phyloP scores from a whole-genome alignment of 1,140 invertebrate species.

The Oryctes rhinoceros region DNA sequence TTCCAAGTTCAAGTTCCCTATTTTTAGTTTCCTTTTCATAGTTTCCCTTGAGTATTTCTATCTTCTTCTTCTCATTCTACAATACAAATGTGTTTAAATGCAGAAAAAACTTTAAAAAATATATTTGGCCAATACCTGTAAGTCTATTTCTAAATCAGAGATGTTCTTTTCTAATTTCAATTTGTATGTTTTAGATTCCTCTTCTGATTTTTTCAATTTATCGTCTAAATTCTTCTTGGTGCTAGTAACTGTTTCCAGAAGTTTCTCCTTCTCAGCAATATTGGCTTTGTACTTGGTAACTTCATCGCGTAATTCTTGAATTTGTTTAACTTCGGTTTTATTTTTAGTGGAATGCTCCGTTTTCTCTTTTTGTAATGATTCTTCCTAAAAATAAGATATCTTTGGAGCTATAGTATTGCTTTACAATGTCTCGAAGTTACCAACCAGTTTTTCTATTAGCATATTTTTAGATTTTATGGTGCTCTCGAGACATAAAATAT shows the following conservation, averaged over 20 bases:
- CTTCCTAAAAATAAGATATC: slow-evolving; percentile 49
- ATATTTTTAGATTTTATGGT: slow-evolving; percentile 67
- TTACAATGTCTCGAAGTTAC: slow-evolving; percentile 4
- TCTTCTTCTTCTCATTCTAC: slow-evolving; percentile 70
- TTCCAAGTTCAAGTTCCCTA: slow-evolving; percentile 72
- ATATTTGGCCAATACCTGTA: slow-evolving; percentile 53
- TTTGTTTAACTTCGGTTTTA: slow-evolving; percentile 45
- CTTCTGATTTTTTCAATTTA: slow-evolving; percentile 65
- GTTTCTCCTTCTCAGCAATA: slow-evolving; percentile 64
- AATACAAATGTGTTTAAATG: neutral
- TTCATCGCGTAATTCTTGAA: slow-evolving; percentile 60
- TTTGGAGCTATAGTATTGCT: neutral
- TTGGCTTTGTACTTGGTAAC: slow-evolving; percentile 64
- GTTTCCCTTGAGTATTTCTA: slow-evolving; percentile 69
- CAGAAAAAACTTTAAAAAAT: slow-evolving; percentile 59
- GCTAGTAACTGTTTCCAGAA: slow-evolving; percentile 72
- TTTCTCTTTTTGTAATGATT: slow-evolving; percentile 52
- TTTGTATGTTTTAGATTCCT: slow-evolving; percentile 65
- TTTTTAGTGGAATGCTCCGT: slow-evolving; percentile 34
- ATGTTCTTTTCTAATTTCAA: slow-evolving; percentile 68
- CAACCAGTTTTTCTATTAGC: slow-evolving; percentile 68
- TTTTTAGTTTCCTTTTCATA: slow-evolving; percentile 71
- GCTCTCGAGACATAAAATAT: slow-evolving; percentile 67
- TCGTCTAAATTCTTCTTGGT: slow-evolving; percentile 65
- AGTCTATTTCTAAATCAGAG: slow-evolving; percentile 70